Percentiles rank a stretch among this genome's conserved stretches.
Evolutionary conservation across 2,113 vertebrate genomes (phyloP).

Genomic region (Riparia riparia): DNA sequence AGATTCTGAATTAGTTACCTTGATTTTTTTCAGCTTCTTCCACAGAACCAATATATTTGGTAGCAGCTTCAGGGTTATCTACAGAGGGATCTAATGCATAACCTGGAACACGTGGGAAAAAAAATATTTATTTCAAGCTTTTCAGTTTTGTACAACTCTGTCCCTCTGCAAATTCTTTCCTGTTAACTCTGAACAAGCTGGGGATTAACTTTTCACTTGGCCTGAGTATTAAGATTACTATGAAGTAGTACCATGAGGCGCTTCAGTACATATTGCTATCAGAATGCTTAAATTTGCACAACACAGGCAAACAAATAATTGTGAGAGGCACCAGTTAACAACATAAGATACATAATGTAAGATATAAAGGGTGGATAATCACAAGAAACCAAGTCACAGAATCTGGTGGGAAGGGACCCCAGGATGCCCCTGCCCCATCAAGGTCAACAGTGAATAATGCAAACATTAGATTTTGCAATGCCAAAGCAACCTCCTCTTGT

Average conservation of each 20-base stretch:
- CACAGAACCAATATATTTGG: conserved; percentile 91
- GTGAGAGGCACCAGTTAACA: neutral
- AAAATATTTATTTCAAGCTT: neutral
- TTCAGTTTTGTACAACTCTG: neutral
- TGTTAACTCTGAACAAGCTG: neutral
- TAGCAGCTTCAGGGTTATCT: conserved; percentile 84
- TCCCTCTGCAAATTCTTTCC: neutral
- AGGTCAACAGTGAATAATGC: neutral
- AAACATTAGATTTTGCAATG: neutral
- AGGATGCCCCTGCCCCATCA: rapidly evolving
- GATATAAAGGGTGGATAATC: neutral
- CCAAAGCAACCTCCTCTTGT: neutral
- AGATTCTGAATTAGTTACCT: conserved; percentile 78
- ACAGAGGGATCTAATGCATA: conserved; percentile 97
- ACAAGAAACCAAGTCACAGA: neutral
- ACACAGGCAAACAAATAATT: neutral
- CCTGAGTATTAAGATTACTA: neutral
- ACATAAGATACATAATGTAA: neutral
- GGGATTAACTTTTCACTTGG: neutral
- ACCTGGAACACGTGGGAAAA: conserved; percentile 75
- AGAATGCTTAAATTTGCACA: neutral
- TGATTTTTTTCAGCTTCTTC: conserved; percentile 98
- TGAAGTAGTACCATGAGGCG: neutral
- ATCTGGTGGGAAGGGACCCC: neutral
- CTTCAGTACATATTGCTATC: neutral